Evolutionary conservation across 2,797 vertebrate species (phyloP).

Genomic region (Ptychadena robeensis): DNA sequence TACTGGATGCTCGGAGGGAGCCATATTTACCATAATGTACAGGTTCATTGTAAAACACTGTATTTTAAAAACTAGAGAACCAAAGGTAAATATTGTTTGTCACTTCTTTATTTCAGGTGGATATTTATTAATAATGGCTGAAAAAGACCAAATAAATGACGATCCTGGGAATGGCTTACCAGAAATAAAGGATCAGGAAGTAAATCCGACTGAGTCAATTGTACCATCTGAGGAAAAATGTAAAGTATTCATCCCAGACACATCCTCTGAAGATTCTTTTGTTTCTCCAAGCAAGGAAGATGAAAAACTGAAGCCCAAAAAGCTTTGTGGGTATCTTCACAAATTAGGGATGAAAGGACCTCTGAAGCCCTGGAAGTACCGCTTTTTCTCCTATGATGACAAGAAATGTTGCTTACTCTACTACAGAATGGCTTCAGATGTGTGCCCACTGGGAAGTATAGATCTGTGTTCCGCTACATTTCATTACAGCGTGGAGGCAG

Average conservation of each 20-base stretch:
- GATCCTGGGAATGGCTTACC: neutral
- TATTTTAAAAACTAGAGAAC: neutral
- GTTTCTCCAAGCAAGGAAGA: slow-evolving; percentile 58
- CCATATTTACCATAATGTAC: too few relatives aligned
- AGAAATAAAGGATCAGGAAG: neutral
- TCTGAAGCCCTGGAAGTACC: slow-evolving; percentile 88
- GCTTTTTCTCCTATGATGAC: slow-evolving; percentile 91
- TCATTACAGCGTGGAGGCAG: slow-evolving; percentile 81
- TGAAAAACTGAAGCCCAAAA: slow-evolving; percentile 65
- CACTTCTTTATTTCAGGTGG: neutral
- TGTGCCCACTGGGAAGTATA: slow-evolving; percentile 84
- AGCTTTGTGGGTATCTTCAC: slow-evolving; percentile 89
- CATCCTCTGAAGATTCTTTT: neutral
- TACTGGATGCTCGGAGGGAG: too few relatives aligned
- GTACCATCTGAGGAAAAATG: neutral
- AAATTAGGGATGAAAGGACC: slow-evolving; percentile 87
- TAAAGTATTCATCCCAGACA: neutral
- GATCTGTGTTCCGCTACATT: slow-evolving; percentile 82
- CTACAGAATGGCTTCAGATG: slow-evolving; percentile 86
- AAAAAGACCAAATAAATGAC: neutral
- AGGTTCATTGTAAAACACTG: too few relatives aligned
- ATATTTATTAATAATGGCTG: slow-evolving; percentile 2
- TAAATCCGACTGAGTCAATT: neutral
- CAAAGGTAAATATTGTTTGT: neutral
- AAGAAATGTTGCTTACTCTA: slow-evolving; percentile 87